phyloP scores from a whole-genome alignment of 2,113 vertebrate species.

The Proteles cristata region DNA sequence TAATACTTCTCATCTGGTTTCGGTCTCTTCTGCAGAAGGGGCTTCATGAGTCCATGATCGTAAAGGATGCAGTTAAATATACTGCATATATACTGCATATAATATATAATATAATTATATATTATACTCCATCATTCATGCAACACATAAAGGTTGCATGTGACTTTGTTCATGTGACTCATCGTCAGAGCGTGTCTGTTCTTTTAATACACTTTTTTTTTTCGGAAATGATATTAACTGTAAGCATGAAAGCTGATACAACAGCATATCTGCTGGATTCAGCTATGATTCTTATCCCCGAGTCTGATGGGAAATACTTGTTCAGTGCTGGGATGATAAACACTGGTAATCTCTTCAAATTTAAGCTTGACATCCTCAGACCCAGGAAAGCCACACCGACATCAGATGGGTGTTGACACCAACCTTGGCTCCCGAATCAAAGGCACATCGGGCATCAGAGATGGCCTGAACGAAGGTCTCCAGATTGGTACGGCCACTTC shows the following conservation, averaged over 20 bases:
- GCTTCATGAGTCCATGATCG: constrained; percentile 93
- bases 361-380: constrained; percentile 95
- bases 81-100: too few species aligned
- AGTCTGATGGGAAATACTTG: constrained; percentile 94
- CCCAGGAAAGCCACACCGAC: constrained; percentile 97
- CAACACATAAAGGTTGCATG: constrained; percentile 95
- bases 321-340: constrained; percentile 92
- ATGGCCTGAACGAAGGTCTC: constrained; percentile 94
- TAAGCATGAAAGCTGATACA: constrained; percentile 94
- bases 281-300: constrained; percentile 92
- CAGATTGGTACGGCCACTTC: constrained; percentile 95
- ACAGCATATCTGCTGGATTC: constrained; percentile 96
- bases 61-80: constrained; percentile 97
- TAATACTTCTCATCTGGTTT: constrained; percentile 94
- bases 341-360: constrained; percentile 88
- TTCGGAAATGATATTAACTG: constrained; percentile 95
- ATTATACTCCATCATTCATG: constrained; percentile 96
- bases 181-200: constrained; percentile 92
- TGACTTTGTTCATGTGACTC: constrained; percentile 85
- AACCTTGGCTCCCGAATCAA: constrained; percentile 94
- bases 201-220: constrained; percentile 92
- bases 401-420: constrained; percentile 93
- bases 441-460: constrained; percentile 90
- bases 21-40: constrained; percentile 93
- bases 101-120: too few species aligned